Conservation (phyloP, 2,797 vertebrate species). For the Calcarius lapponicus region DNA sequence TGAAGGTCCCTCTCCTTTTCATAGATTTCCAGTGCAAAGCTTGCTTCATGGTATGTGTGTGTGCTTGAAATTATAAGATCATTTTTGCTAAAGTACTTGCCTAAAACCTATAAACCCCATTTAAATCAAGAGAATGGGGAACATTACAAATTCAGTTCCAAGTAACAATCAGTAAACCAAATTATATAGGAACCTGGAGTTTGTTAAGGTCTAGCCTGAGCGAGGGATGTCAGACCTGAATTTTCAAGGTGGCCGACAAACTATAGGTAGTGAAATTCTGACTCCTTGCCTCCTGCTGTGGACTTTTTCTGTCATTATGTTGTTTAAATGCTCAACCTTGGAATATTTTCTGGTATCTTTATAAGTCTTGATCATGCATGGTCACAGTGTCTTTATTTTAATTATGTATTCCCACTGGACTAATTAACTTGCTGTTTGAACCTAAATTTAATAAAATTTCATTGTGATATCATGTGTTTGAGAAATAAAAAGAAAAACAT, state of each 20-base stretch:
- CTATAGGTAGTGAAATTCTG: not conserved
- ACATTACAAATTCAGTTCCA: not conserved
- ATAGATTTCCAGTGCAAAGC: not conserved
- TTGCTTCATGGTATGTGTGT: not conserved
- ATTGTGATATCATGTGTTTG: not conserved
- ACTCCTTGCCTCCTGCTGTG: not conserved
- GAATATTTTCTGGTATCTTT: not conserved
- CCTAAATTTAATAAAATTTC: not conserved
- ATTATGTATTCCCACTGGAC: not conserved
- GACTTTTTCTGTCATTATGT: not conserved
- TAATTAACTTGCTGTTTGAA: not conserved
- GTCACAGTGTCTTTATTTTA: not conserved
- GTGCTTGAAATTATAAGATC: not conserved
- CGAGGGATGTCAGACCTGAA: not conserved
- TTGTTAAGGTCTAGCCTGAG: not conserved
- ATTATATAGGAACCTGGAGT: not conserved
- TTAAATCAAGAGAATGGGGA: not conserved
- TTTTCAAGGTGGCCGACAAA: not conserved
- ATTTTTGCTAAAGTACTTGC: not conserved
- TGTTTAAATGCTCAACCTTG: not conserved
- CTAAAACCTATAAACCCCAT: not conserved
- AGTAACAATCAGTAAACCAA: not conserved
- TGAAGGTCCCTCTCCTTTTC: not conserved
- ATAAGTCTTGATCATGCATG: not conserved
- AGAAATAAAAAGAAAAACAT: not conserved